Percentiles rank a stretch among this genome's conserved stretches.
phyloP scores from a whole-genome alignment of 2,113 vertebrate species.

The Tragelaphus strepsiceros region DNA sequence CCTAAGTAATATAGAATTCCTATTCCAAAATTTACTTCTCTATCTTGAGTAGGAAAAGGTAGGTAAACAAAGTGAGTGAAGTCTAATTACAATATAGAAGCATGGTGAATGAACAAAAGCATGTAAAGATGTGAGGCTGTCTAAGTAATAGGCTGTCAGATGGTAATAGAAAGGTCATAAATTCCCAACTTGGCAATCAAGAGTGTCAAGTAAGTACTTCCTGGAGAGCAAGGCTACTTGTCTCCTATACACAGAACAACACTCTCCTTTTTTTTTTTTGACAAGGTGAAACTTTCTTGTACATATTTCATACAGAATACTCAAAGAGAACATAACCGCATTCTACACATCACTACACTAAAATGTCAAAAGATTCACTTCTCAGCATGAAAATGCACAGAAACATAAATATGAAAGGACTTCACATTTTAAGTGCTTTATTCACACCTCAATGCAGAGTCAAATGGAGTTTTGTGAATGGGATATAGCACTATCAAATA shows the following conservation, averaged over 20 bases:
- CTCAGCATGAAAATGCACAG: conserved; percentile 56
- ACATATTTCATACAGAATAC: conserved; percentile 21
- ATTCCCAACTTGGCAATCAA: conserved; percentile 20
- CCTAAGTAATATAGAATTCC: not conserved
- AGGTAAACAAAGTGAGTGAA: not conserved
- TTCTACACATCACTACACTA: conserved; percentile 45
- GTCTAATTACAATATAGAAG: not conserved
- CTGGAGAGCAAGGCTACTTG: conserved; percentile 1
- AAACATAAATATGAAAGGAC: not conserved
- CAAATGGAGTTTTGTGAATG: not conserved
- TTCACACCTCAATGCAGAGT: not conserved
- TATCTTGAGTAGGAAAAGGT: not conserved
- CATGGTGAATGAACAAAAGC: not conserved
- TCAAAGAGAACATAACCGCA: not conserved
- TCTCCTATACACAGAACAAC: conserved; percentile 34
- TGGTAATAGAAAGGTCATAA: conserved; percentile 33
- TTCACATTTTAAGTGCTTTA: not conserved
- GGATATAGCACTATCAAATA: not conserved
- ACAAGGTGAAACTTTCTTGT: conserved; percentile 27
- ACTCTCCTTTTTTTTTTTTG: conserved; percentile 26
- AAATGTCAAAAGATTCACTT: conserved; percentile 66
- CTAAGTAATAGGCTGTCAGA: conserved; percentile 29
- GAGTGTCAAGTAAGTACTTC: conserved; percentile 11
- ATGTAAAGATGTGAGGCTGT: conserved; percentile 27
- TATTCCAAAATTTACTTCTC: not conserved